Evolutionary conservation across 2,888 invertebrate species (phyloP).

Genomic region (Campoplex nolae): DNA sequence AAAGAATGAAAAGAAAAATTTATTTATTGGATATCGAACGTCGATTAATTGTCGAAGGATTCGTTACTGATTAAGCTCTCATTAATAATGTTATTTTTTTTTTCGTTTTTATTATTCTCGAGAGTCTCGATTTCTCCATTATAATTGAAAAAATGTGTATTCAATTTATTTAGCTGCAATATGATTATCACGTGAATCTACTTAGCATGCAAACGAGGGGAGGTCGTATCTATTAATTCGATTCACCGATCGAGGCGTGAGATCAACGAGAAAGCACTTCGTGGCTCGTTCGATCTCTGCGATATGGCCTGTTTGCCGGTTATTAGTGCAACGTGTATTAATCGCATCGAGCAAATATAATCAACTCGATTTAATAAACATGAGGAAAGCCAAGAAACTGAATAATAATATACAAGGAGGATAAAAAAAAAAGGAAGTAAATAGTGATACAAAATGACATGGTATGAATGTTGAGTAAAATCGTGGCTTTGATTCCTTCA

Average conservation of each 20-base stretch:
- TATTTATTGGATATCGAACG: neutral
- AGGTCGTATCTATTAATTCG: slow-evolving; percentile 55
- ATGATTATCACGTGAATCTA: slow-evolving; percentile 9
- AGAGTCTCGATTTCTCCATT: slow-evolving; percentile 4
- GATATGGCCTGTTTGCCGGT: slow-evolving; percentile 29
- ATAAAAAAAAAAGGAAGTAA: neutral
- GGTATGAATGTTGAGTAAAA: neutral
- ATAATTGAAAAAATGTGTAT: neutral
- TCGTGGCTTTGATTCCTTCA: neutral
- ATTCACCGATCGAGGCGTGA: slow-evolving; percentile 52
- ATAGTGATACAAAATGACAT: neutral
- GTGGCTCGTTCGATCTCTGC: slow-evolving; percentile 14
- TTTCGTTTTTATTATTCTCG: neutral
- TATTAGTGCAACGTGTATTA: slow-evolving; percentile 35
- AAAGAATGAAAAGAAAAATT: too few species aligned
- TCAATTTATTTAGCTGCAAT: neutral
- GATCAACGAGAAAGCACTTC: slow-evolving; percentile 37
- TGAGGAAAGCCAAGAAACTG: neutral
- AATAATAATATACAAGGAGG: neutral
- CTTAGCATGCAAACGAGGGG: slow-evolving; percentile 1
- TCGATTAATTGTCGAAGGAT: neutral
- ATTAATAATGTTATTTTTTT: neutral
- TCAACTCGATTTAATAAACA: slow-evolving; percentile 39
- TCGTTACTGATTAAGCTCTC: neutral
- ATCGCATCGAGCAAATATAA: slow-evolving; percentile 36